Base-by-base conservation (phyloP, 1,140 invertebrate genomes). In the Ditylenchus dipsaci region DNA sequence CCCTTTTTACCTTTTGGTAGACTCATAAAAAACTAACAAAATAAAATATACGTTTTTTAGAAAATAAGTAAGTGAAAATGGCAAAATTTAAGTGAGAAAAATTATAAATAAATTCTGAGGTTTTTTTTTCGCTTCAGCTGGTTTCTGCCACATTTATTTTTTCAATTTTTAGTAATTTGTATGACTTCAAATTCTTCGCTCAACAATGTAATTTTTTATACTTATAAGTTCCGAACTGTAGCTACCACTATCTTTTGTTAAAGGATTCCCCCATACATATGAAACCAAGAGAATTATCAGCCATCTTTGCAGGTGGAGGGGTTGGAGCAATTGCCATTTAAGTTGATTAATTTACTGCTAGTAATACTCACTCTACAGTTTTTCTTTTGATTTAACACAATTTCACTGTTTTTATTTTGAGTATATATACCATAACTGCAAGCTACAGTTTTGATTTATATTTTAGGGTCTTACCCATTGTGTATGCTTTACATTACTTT, bases 111-210 rank as follows among this genome's bases (percentile, higher is more conserved):
- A n/a, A n/a, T n/a, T n/a, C n/a, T n/a, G n/a, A n/a, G n/a, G n/a
- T n/a, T n/a, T n/a, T n/a, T n/a, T n/a, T n/a, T n/a, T n/a, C n/a
- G n/a, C n/a, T n/a, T n/a, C n/a, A n/a, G n/a, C n/a, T n/a, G n/a
- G n/a, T n/a, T n/a, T n/a, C n/a, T n/a, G n/a, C n/a, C 33, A 5
- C 33, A 3, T 38, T 38, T 5, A 38, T 11, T 38, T 38, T 3
- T 38, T 11, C 33, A 38, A 11, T 38, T 38, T 38, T 38, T 11
- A 38, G 62, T 73, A 43, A 67, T 73, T 47, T 73, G 71, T 30
- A 73, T 73, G 71, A 73, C 71, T 29, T 57, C 71, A n/a, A 72
- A 72, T 47, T 76, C 62, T 19, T 71, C 70, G 7, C 33, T 76
- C 15, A 76, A 72, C 30, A 38, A 53, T 27, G 68, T 69, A 33